A percentile compares a stretch with the other conserved stretches of the same genome.
Conservation (phyloP, 2,888 invertebrate genomes). For the Caenorhabditis angaria region DNA sequence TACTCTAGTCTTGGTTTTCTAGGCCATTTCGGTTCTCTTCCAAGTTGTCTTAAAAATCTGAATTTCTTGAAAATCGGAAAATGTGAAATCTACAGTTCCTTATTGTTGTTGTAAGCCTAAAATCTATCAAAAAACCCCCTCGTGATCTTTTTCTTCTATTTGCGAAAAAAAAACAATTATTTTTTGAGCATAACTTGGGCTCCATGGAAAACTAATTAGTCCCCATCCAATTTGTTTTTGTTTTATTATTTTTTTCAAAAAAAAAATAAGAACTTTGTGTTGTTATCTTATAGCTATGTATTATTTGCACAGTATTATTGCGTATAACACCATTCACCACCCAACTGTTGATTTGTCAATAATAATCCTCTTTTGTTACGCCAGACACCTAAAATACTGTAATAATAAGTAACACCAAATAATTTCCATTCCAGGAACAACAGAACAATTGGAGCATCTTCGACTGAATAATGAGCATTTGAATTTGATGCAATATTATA, state of each 20-base stretch:
- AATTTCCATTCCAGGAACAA: constrained; percentile 3
- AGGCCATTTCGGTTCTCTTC: too few relatives aligned
- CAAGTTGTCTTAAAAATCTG: too few relatives aligned
- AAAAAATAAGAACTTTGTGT: not conserved
- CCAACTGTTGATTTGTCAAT: constrained; percentile 1
- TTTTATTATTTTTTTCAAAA: not conserved
- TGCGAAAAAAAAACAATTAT: not conserved
- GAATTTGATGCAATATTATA: constrained; percentile 23
- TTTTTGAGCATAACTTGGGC: too few relatives aligned
- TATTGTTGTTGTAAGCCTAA: too few relatives aligned
- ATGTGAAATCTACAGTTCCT: too few relatives aligned
- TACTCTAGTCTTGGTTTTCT: too few relatives aligned
- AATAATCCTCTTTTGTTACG: constrained; percentile 1
- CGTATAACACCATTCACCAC: not conserved
- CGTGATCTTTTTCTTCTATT: not conserved
- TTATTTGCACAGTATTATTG: not conserved
- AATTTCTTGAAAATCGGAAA: too few relatives aligned
- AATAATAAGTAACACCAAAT: not conserved
- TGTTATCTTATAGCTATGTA: not conserved
- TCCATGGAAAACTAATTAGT: too few relatives aligned
- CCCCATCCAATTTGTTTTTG: not conserved
- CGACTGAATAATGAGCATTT: constrained; percentile 23
- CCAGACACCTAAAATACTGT: not conserved
- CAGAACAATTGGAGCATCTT: constrained; percentile 20
- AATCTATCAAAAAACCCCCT: not conserved